Conservation (phyloP, 2,888 invertebrate species). For the Oligia fasciuncula region DNA sequence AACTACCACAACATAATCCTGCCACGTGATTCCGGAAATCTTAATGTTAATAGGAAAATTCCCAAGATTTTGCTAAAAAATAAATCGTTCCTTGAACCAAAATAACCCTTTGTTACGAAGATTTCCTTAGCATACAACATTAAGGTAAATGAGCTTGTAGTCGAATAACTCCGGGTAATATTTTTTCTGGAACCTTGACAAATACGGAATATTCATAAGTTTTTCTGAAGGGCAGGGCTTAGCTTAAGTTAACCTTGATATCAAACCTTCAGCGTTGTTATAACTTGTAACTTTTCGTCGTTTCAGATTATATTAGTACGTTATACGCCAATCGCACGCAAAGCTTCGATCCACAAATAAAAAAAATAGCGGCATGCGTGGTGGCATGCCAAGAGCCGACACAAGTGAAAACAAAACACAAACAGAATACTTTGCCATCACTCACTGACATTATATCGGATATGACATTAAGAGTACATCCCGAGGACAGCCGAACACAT, state of each 20-base stretch:
- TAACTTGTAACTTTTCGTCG: constrained; percentile 12
- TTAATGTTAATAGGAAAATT: no score
- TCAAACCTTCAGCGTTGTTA: constrained; percentile 19
- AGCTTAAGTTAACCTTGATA: constrained; percentile 24
- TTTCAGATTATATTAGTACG: constrained; percentile 19
- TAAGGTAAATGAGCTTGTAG: not conserved
- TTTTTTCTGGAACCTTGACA: constrained; percentile 23
- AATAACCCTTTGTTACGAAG: not conserved
- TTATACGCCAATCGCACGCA: constrained; percentile 20
- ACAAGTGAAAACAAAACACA: no score
- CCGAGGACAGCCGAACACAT: no score
- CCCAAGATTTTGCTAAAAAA: not conserved
- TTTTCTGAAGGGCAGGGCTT: constrained; percentile 23
- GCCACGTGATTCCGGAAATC: not conserved
- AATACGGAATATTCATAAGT: not conserved
- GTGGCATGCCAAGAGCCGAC: no score
- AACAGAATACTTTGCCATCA: no score
- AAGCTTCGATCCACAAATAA: constrained; percentile 9
- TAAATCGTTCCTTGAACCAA: not conserved
- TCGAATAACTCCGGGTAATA: not conserved
- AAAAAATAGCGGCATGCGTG: no score
- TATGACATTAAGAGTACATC: no score
- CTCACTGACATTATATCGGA: no score
- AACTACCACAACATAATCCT: not conserved
- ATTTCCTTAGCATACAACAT: not conserved